phyloP scores from a whole-genome alignment of 1,140 invertebrate species.

The Pachypsylla venusta region DNA sequence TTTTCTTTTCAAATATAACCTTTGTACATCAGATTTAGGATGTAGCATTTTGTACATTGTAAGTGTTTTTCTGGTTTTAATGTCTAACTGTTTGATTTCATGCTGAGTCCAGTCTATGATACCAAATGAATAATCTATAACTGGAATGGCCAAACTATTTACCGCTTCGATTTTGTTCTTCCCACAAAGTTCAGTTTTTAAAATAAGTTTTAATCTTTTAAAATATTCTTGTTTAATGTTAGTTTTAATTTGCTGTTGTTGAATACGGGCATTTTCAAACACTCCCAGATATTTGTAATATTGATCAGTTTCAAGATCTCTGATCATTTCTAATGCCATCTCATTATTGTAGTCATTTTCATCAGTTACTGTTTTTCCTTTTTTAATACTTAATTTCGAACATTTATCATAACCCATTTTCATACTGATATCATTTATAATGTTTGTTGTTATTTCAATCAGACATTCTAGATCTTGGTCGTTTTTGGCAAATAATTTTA shows the following conservation, averaged over 20 bases:
- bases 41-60: not conserved
- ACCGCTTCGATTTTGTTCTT: slow-evolving; percentile 1
- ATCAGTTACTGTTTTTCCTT: not conserved
- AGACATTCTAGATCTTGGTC: not conserved
- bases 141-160: not conserved
- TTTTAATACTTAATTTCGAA: not conserved
- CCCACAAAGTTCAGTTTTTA: slow-evolving; percentile 3
- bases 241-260: slow-evolving; percentile 7
- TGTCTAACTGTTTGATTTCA: not conserved
- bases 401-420: slow-evolving; percentile 3
- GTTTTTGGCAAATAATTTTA: not conserved
- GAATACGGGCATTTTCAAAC: not conserved
- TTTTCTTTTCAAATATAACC: not conserved
- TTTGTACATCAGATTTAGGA: not conserved
- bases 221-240: slow-evolving; percentile 7
- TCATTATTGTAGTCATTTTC: not conserved
- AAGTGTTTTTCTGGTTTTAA: not conserved
- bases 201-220: not conserved
- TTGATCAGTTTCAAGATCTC: not conserved
- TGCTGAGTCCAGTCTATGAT: not conserved
- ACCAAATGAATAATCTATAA: slow-evolving; percentile 3
- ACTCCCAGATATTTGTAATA: slow-evolving; percentile 5
- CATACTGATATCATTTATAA: not conserved
- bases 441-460: not conserved
- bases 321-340: not conserved